Conservation (phyloP, 2,888 invertebrate species). For the Campoletis raptor region DNA sequence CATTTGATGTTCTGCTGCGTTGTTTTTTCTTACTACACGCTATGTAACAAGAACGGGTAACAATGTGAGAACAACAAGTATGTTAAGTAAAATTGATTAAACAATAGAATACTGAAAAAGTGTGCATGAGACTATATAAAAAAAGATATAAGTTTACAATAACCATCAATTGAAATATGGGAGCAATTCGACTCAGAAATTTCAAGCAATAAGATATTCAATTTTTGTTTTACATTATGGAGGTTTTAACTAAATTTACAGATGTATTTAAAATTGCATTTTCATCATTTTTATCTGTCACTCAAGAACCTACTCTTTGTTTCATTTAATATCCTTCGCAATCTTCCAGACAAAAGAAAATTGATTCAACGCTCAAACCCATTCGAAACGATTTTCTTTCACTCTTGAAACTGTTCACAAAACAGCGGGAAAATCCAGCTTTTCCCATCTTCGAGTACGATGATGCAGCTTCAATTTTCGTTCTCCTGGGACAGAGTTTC, state of each 20-base stretch:
- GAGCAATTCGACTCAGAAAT: not conserved
- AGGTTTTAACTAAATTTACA: not conserved
- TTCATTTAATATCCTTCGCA: slow-evolving; percentile 7
- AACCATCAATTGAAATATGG: not conserved
- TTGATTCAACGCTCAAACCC: slow-evolving; percentile 22
- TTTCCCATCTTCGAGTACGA: not conserved
- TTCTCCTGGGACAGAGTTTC: not conserved
- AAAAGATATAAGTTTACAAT: not conserved
- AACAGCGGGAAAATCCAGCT: slow-evolving; percentile 1
- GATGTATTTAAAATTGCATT: not conserved
- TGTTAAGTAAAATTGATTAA: too few species aligned
- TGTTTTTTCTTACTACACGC: not conserved
- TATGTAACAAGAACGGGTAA: too few species aligned
- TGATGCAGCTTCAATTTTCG: slow-evolving; percentile 16
- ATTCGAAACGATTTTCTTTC: slow-evolving; percentile 16
- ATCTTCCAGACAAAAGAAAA: slow-evolving; percentile 16
- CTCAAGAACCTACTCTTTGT: not conserved
- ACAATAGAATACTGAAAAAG: not conserved
- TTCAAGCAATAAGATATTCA: not conserved
- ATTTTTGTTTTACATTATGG: not conserved
- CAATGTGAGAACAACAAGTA: too few species aligned
- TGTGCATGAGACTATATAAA: not conserved
- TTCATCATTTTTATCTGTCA: not conserved
- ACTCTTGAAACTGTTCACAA: slow-evolving; percentile 1
- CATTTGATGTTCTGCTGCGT: not conserved